These are phyloP conservation scores for Latrodectus elegans DNA, from an alignment of 2,888 invertebrate genomes.

Conservation along the genomic window DNA sequence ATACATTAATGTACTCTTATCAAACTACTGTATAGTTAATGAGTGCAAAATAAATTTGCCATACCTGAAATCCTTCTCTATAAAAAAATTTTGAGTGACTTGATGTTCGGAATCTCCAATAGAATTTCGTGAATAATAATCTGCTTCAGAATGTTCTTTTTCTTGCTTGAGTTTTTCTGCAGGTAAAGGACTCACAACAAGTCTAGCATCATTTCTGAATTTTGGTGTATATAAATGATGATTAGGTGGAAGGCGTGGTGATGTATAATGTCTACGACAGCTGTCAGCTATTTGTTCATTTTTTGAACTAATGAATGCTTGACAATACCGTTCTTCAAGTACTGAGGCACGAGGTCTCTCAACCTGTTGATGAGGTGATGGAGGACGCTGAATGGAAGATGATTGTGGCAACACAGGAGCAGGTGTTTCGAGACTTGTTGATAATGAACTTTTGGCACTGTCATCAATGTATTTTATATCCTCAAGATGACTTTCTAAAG, in stretches of 20 bases:
- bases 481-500: slow-evolving; percentile 51
- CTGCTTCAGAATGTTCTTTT: slow-evolving; percentile 61
- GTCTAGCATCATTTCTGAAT: slow-evolving; percentile 53
- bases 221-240: slow-evolving; percentile 50
- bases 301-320: slow-evolving; percentile 64
- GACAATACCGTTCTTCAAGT: slow-evolving; percentile 66
- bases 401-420: slow-evolving; percentile 32
- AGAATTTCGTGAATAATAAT: slow-evolving; percentile 55
- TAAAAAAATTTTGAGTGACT: slow-evolving; percentile 75
- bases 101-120: slow-evolving; percentile 72
- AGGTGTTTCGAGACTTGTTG: slow-evolving; percentile 59
- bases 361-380: slow-evolving; percentile 39
- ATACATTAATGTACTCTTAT: too few species aligned
- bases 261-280: slow-evolving; percentile 57
- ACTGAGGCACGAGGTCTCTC: slow-evolving; percentile 64
- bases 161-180: slow-evolving; percentile 52
- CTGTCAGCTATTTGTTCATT: slow-evolving; percentile 64
- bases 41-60: too few species aligned
- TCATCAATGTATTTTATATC: slow-evolving; percentile 70
- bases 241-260: slow-evolving; percentile 59
- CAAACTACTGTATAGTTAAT: too few species aligned
- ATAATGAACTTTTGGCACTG: slow-evolving; percentile 70
- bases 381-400: slow-evolving; percentile 32
- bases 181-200: slow-evolving; percentile 65
- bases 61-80: slow-evolving; percentile 76